Conservation (phyloP, 2,113 vertebrate species). For the Spermophilus dauricus region DNA sequence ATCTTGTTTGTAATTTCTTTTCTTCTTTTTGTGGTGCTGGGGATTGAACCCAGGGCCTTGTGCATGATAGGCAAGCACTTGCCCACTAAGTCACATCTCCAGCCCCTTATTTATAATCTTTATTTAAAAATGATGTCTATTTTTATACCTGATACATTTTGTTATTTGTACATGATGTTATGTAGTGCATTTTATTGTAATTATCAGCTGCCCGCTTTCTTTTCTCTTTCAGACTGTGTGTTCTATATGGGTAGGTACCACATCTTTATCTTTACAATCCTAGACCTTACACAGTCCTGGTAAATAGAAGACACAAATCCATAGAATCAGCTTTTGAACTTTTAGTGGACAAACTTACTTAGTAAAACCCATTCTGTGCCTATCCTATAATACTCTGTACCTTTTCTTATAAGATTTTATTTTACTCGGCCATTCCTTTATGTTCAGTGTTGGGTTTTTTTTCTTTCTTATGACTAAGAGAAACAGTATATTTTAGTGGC, state of each 20-base stretch:
- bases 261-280: not conserved
- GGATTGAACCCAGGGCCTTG: too few species aligned
- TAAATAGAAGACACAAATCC: not conserved
- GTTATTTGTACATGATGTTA: not conserved
- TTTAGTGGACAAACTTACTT: not conserved
- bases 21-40: too few species aligned
- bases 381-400: not conserved
- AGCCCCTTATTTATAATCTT: not conserved
- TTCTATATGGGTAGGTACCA: not conserved
- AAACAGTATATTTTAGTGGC: slow-evolving; percentile 16
- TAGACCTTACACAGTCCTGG: not conserved
- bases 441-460: not conserved
- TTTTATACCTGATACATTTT: not conserved
- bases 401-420: not conserved
- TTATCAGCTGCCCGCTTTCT: not conserved
- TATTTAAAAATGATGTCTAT: slow-evolving; percentile 23
- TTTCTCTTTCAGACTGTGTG: not conserved
- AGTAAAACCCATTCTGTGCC: not conserved
- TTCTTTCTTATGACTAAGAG: slow-evolving; percentile 17
- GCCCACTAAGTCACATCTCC: too few species aligned
- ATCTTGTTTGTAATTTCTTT: too few species aligned
- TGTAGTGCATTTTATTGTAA: not conserved
- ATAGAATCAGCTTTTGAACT: not conserved
- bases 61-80: too few species aligned
- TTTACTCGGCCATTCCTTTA: slow-evolving; percentile 24